Conservation (phyloP, 2,113 vertebrate genomes). For the Galeopterus variegatus region DNA sequence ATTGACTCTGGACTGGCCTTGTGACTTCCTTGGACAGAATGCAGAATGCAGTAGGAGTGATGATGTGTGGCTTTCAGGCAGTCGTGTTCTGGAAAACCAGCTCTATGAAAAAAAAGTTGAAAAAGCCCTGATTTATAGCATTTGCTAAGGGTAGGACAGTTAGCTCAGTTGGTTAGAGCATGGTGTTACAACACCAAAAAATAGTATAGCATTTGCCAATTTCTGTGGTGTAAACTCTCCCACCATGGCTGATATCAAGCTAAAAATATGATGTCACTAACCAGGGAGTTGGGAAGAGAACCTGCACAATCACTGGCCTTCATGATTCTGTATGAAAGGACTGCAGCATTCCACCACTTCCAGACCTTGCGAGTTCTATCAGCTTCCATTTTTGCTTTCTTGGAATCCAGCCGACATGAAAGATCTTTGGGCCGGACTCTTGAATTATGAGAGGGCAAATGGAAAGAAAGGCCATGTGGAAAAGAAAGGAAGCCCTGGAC, state of each 20-base stretch:
- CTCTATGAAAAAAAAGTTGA: not conserved
- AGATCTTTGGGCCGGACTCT: not conserved
- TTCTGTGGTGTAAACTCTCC: not conserved
- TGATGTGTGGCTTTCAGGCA: not conserved
- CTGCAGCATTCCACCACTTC: not conserved
- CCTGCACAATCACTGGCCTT: not conserved
- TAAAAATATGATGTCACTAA: not conserved
- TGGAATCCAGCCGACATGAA: not conserved
- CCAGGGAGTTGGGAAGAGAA: not conserved
- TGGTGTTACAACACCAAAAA: too few species aligned
- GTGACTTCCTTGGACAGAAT: constrained; percentile 2
- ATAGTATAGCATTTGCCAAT: not conserved
- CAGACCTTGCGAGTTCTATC: not conserved
- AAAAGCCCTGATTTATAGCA: not conserved
- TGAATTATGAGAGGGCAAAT: not conserved
- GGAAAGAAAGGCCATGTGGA: not conserved
- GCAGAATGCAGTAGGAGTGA: not conserved
- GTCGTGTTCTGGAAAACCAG: not conserved
- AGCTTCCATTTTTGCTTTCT: constrained; percentile 1
- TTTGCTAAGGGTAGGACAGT: not conserved
- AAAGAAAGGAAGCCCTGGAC: not conserved
- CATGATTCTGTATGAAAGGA: not conserved
- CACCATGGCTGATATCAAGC: not conserved
- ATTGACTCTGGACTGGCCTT: not conserved
- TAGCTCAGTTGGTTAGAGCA: too few species aligned